phyloP scores from a whole-genome alignment of 2,888 invertebrate genomes.

The Andrena minutula region DNA sequence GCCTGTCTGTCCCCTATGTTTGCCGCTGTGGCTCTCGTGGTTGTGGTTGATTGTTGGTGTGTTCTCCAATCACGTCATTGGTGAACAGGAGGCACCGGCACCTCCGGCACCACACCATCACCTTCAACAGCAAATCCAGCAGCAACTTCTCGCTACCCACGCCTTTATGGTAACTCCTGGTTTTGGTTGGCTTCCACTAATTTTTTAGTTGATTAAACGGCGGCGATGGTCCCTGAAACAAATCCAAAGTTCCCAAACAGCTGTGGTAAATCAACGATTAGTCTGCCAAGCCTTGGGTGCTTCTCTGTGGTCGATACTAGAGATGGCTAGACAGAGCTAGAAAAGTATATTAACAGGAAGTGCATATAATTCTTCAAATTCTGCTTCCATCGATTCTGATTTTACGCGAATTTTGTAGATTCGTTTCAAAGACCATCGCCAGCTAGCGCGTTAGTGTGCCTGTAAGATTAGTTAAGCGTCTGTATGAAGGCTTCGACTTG shows the following conservation, averaged over 20 bases:
- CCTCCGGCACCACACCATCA: constrained; percentile 84
- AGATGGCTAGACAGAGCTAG: no score
- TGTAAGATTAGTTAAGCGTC: constrained; percentile 74
- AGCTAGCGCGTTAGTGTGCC: constrained; percentile 62
- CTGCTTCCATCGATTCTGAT: background rate
- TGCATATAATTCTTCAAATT: background rate
- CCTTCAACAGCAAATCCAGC: constrained; percentile 85
- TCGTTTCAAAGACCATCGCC: constrained; percentile 33
- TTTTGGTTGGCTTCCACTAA: constrained; percentile 85
- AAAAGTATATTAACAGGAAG: background rate
- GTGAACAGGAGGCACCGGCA: constrained; percentile 85
- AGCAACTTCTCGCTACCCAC: constrained; percentile 85
- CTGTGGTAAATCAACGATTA: no score
- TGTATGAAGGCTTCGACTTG: constrained; percentile 75
- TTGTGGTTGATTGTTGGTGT: constrained; percentile 85
- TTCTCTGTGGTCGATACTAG: no score
- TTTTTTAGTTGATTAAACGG: constrained; percentile 74
- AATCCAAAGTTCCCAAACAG: background rate
- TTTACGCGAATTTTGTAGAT: background rate
- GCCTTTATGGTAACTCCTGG: constrained; percentile 85
- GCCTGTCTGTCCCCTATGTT: constrained; percentile 85
- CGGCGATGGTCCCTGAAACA: constrained; percentile 19
- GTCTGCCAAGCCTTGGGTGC: no score
- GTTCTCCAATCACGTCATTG: constrained; percentile 84
- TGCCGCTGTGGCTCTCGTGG: constrained; percentile 85